Evolutionary conservation across 1,140 invertebrate species (phyloP).

Genomic region (Tetranychus urticae): DNA sequence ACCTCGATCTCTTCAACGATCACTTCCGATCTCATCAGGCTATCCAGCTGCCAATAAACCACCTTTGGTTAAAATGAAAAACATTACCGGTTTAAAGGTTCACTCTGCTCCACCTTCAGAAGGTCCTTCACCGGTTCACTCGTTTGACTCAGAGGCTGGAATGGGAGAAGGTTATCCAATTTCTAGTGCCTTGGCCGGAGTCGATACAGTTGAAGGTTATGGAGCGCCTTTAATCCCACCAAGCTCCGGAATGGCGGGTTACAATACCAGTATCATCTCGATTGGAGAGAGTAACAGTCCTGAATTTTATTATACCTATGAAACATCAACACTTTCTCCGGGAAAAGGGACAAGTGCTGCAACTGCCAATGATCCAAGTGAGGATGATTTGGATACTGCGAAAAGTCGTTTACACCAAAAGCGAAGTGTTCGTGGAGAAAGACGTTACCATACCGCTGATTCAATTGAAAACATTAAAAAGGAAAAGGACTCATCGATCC

Average conservation of each 20-base stretch:
- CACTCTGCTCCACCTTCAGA: constrained; percentile 1
- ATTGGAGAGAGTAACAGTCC: background rate
- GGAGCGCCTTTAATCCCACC: background rate
- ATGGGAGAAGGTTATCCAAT: background rate
- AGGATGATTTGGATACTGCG: constrained; percentile 16
- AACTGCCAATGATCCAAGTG: background rate
- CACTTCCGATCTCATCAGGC: background rate
- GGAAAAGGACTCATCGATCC: constrained; percentile 29
- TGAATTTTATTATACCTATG: background rate
- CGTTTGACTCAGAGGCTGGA: background rate
- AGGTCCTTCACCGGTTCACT: constrained; percentile 1
- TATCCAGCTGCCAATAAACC: background rate
- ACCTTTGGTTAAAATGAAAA: constrained; percentile 10
- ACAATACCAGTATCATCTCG: background rate
- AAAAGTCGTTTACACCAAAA: constrained; percentile 19
- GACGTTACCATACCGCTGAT: constrained; percentile 37
- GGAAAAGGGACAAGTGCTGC: background rate
- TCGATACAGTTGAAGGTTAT: background rate
- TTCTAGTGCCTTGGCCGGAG: background rate
- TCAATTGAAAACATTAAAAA: constrained; percentile 37
- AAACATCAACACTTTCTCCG: background rate
- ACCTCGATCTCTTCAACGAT: background rate
- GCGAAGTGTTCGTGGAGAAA: constrained; percentile 26
- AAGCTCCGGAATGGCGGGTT: background rate
- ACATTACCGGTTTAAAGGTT: background rate